Conservation (phyloP, 2,888 invertebrate species). For the Lithodes maja region DNA sequence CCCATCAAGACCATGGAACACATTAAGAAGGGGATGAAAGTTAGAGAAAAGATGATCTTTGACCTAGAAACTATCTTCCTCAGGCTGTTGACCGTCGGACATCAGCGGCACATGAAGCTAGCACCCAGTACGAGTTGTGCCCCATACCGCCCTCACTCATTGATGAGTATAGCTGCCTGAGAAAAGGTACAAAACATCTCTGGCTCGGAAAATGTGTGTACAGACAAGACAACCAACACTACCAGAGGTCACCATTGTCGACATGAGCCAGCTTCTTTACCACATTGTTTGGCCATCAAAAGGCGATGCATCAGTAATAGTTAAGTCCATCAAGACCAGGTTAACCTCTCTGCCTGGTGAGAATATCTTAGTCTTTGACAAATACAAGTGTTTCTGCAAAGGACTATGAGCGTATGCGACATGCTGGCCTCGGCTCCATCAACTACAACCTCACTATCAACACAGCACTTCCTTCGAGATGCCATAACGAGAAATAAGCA, state of each 20-base stretch:
- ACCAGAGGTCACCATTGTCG: slow-evolving; percentile 31
- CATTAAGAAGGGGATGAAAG: slow-evolving; percentile 38
- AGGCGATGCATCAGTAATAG: slow-evolving; percentile 28
- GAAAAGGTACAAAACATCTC: slow-evolving; percentile 36
- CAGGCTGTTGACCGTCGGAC: slow-evolving; percentile 32
- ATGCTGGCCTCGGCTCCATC: slow-evolving; percentile 29
- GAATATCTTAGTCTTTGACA: slow-evolving; percentile 22
- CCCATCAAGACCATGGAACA: slow-evolving; percentile 30
- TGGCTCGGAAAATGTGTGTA: slow-evolving; percentile 25
- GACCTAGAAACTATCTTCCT: slow-evolving; percentile 41
- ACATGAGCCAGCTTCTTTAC: slow-evolving; percentile 31
- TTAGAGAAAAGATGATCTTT: slow-evolving; percentile 33
- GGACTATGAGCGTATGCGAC: slow-evolving; percentile 28
- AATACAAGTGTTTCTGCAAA: slow-evolving; percentile 21
- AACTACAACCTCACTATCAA: slow-evolving; percentile 40
- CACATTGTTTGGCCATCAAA: slow-evolving; percentile 43
- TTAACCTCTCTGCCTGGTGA: slow-evolving; percentile 11
- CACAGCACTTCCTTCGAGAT: slow-evolving; percentile 41
- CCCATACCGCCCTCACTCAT: slow-evolving; percentile 40
- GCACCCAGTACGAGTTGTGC: slow-evolving; percentile 26
- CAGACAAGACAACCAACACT: slow-evolving; percentile 13
- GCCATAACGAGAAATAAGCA: slow-evolving; percentile 46
- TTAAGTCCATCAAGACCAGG: slow-evolving; percentile 40
- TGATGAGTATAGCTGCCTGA: slow-evolving; percentile 38
- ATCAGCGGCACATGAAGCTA: slow-evolving; percentile 29